Conservation (phyloP, 2,113 vertebrate species). For the Nyctibius bracteatus region DNA sequence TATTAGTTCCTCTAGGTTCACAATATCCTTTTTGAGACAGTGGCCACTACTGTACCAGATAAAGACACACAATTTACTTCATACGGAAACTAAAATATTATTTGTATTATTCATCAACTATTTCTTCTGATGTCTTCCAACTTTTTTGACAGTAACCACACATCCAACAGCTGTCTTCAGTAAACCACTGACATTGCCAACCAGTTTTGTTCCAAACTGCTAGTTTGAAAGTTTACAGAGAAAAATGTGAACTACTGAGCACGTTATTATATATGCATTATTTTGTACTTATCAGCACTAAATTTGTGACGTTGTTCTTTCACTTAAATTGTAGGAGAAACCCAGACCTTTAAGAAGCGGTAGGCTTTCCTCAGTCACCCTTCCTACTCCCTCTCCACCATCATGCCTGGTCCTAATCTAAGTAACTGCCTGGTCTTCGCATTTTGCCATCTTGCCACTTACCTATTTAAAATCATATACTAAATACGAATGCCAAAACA, state of each 20-base stretch:
- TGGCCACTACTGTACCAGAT: background rate
- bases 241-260: background rate
- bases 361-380: background rate
- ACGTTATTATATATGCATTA: background rate
- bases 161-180: background rate
- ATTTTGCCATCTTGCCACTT: background rate
- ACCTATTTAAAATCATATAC: background rate
- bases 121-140: background rate
- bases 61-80: background rate
- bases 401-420: background rate
- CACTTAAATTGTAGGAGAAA: background rate
- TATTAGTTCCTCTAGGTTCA: background rate
- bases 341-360: background rate
- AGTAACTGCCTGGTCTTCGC: background rate
- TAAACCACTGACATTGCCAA: background rate
- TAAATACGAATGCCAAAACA: background rate
- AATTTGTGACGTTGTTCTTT: background rate
- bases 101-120: background rate
- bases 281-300: background rate
- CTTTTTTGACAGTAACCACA: background rate
- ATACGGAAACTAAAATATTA: background rate
- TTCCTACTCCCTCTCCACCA: background rate
- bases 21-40: background rate
- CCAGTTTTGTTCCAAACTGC: background rate
- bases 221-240: background rate